Base-by-base conservation (phyloP, 2,797 vertebrate genomes). In the Cryptoprocta ferox region DNA sequence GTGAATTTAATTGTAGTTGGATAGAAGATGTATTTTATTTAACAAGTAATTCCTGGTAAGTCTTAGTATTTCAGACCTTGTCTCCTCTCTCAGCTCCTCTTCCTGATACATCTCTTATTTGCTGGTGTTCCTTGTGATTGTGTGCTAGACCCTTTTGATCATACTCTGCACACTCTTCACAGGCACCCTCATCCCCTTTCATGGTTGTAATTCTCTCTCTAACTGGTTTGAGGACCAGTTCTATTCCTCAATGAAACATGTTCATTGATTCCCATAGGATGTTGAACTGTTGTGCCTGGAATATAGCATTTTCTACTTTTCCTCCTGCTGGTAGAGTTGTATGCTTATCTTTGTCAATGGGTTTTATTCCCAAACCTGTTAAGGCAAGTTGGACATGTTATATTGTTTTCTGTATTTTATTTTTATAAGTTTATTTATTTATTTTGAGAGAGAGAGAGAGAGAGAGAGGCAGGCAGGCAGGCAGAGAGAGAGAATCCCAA, bases 401-500 rank as follows among this genome's bases (percentile, higher is more conserved):
- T 61, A 48, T 66, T 82, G 24, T 35, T 93, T 83, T 96, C 61
- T 87, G 15, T 65, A 66, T 93, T 91, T 95, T 90, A 80, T 93
- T 89, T 94, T 90, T 91, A 94, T 88, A 80, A 15, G 50, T 89
- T 24, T 56, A 24, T 59, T 59, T 59, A 59, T 53, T 53, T 53
- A 53, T 53, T 53, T 53, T 53, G 15, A 53, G 50, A 53, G 50
- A 53, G 50, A 50, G 48, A 15, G 48, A 11, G 48, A 50, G 48
- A 50, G 48, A 15, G 50, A 53, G 48, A 48, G 42, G 42, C 42
- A 8, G 9, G 6, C 42, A 42, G 9, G 6, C 48, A 48, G 48
- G 48, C 18, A 53, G 21, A 59, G 56, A 59, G 19, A 7, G 56
- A 24, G 21, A 24, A 59, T 59, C 56, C 56, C 56, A 59, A 59